Conservation (phyloP, 2,797 vertebrate species). For the Acanthurus leucopareius region DNA sequence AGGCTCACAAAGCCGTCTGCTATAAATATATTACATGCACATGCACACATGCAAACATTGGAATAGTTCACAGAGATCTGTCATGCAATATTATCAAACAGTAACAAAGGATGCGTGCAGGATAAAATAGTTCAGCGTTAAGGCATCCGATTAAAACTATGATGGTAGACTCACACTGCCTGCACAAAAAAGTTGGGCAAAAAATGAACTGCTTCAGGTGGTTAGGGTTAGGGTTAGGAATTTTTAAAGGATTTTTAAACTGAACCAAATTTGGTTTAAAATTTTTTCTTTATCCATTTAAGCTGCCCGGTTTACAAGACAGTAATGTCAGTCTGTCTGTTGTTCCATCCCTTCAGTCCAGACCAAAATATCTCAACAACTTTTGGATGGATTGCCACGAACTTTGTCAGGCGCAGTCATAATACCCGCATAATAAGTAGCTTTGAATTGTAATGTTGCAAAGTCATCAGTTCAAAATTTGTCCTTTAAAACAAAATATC, state of each 20-base stretch:
- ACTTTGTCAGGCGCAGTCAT: too few relatives aligned
- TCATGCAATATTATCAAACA: neutral
- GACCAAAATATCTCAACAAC: neutral
- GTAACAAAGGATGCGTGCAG: neutral
- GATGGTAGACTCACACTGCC: too few relatives aligned
- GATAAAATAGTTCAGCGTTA: neutral
- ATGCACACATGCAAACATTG: constrained; percentile 20
- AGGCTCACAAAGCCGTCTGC: neutral
- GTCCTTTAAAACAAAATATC: neutral
- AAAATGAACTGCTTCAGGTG: neutral
- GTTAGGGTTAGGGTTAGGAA: too few relatives aligned
- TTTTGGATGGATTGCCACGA: neutral
- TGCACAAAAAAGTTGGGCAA: too few relatives aligned
- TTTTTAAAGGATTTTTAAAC: neutral
- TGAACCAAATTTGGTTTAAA: neutral
- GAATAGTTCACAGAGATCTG: constrained; percentile 25
- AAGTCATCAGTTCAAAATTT: neutral
- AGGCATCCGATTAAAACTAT: neutral
- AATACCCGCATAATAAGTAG: neutral
- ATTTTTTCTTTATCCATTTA: neutral
- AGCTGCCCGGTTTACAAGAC: neutral
- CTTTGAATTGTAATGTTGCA: neutral
- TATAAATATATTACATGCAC: neutral
- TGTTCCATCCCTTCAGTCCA: neutral
- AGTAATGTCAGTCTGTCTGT: neutral